A percentile compares a stretch with the other conserved stretches of the same genome.
These are phyloP conservation scores for Agriotes lineatus DNA, from an alignment of 2,888 invertebrate species.

Conservation along the genomic window DNA sequence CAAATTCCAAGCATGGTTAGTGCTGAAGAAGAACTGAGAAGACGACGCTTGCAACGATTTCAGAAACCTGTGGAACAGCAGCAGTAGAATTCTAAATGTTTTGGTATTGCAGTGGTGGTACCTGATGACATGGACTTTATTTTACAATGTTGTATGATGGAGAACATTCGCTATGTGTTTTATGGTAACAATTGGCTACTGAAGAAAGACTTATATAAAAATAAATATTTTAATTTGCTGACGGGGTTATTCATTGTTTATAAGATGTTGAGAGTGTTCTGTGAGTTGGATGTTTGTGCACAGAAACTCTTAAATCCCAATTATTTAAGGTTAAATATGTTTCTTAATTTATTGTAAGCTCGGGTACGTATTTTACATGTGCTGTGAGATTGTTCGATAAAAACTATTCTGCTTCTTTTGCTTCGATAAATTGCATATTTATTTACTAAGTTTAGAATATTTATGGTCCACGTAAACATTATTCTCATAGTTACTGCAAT, in stretches of 20 bases:
- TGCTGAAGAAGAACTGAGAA: slow-evolving; percentile 78
- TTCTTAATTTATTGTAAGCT: neutral
- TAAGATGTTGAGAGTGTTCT: no score
- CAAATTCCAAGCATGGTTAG: slow-evolving; percentile 32
- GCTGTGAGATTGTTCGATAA: neutral
- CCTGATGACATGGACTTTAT: slow-evolving; percentile 9
- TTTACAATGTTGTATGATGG: slow-evolving; percentile 7
- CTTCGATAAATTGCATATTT: no score
- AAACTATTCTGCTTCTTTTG: neutral
- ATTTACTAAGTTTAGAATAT: no score
- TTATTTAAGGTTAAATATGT: no score
- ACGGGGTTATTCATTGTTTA: neutral
- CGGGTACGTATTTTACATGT: neutral
- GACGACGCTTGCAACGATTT: slow-evolving; percentile 83
- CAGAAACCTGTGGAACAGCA: slow-evolving; percentile 47
- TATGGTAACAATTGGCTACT: slow-evolving; percentile 12
- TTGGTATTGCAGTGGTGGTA: slow-evolving; percentile 20
- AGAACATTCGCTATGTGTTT: neutral
- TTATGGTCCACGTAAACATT: no score
- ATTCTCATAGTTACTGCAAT: no score
- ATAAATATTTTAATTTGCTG: slow-evolving; percentile 6
- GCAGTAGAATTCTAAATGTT: slow-evolving; percentile 13
- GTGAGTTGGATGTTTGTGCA: no score
- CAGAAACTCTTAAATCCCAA: no score
- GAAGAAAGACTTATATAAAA: slow-evolving; percentile 4